Conservation (phyloP, 1,140 invertebrate species). For the Zaprionus nigranus region DNA sequence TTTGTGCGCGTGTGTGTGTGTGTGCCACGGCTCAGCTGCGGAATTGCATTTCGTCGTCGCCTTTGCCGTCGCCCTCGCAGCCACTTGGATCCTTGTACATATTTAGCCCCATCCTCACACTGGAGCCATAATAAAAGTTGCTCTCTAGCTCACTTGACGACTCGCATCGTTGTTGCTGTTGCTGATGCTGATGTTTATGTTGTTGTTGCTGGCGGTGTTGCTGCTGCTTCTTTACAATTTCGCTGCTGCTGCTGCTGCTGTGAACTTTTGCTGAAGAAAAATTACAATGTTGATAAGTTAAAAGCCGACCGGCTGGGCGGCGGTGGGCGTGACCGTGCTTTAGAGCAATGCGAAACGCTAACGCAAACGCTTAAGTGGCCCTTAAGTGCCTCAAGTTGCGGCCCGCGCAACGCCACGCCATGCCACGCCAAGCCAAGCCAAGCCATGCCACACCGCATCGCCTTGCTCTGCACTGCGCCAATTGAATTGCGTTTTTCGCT, state of each 20-base stretch:
- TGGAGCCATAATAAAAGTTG: constrained; percentile 37
- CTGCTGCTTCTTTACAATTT: constrained; percentile 32
- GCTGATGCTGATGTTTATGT: not conserved
- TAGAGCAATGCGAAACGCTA: constrained; percentile 20
- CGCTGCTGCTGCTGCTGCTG: constrained; percentile 10
- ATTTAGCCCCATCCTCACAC: constrained; percentile 28
- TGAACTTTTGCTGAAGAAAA: constrained; percentile 46
- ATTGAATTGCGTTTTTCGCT: constrained; percentile 25
- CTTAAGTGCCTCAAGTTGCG: constrained; percentile 54
- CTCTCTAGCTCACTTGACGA: constrained; percentile 28
- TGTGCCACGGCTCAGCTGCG: not conserved
- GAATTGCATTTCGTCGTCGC: constrained; percentile 15
- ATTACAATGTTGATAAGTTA: constrained; percentile 63
- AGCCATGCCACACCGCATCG: constrained; percentile 1
- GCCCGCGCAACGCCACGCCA: constrained; percentile 10
- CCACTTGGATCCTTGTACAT: constrained; percentile 24
- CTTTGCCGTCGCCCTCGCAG: constrained; percentile 20
- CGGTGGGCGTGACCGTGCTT: constrained; percentile 20
- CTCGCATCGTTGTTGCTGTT: constrained; percentile 15
- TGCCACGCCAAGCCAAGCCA: not conserved
- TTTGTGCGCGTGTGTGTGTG: not conserved
- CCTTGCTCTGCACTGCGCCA: constrained; percentile 1
- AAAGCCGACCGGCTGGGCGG: constrained; percentile 37
- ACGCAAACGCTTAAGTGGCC: constrained; percentile 52
- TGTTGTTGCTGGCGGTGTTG: not conserved